Evolutionary conservation across 2,113 vertebrate genomes (phyloP), one percentile per base, ranked within the genome.

Genomic region (Serinus canaria): DNA sequence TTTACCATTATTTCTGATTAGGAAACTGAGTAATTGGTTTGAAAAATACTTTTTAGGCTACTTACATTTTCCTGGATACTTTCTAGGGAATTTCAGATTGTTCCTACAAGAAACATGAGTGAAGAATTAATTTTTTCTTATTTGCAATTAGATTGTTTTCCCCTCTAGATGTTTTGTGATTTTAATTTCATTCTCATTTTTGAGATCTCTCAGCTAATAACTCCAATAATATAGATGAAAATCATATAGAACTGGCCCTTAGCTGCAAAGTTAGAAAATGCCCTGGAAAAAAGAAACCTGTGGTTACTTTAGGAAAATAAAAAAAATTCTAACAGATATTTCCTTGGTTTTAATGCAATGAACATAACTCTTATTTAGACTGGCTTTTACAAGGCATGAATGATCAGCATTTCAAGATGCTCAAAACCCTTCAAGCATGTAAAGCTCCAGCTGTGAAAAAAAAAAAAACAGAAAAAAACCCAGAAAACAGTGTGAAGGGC

Each of bases 401-500:
- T 49, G 10, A 53, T 37, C 25, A 73, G 13, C 37, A 66, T 43
- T 90, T 80, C 47, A 80, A 92, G 39, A 46, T 64, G 18, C 17
- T 63, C 22, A 69, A 56, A 90, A 64, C 3, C 6, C 13, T 92
- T 44, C 53, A 49, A 58, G 20, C 33, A 60, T 13, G 14, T n/a
- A 50, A 77, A 83, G 43, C 3, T 79, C 19, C 46, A 49, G 20
- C 49, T 80, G 31, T 50, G 16, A 6, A 39, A 39, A 39, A 39
- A 24, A 41, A 6, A 41, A 30, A 55, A 28, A 13, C 3, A 5
- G 18, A 30, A 21, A 31, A 15, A 19, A 0, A 0, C 2, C 14
- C 4, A 7, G 49, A 37, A 35, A 9, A 2, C 19, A 14, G 20
- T 31, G 3, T 59, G 47, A 87, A 58, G 11, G 14, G 9, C 24